Evolutionary conservation across 1,140 invertebrate species (phyloP), one percentile per base, ranked within the genome.

Genomic region (Portunus trituberculatus): DNA sequence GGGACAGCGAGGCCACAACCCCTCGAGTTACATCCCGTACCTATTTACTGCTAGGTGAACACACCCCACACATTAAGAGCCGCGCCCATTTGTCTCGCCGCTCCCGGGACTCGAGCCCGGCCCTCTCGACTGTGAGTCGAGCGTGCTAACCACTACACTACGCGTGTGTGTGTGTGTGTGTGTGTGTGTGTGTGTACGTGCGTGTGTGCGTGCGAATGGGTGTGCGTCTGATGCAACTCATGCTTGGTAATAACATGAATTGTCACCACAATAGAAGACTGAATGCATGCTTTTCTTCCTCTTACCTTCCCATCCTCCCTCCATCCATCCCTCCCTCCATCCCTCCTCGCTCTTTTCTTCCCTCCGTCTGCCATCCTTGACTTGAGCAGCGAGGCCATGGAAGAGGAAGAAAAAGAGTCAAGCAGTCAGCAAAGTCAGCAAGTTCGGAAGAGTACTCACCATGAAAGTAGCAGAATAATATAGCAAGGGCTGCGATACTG

Each of bases 131-230:
- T n/a, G n/a, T n/a, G n/a, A n/a, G n/a, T n/a, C n/a, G n/a, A 14
- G 67, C 10, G 28, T 87, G 28, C 31, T 87, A 87, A 25, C 29
- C 7, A 8, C 39, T 32, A 14, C 28, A 4, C 7, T 89, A 32
- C 45, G 45, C 45, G 45, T 46, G 31, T n/a, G 45, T 89, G 45
- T 89, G 88, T 89, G 88, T 89, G 45, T 46, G 45, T 89, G 45
- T 89, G 88, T 59, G 52, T 59, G 52, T 59, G 52, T 20, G 52
- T 59, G 52, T 59, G 52, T 59, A 10, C n/a, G 83, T 86, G 83
- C n/a, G 83, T 86, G 32, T 86, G 83, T 28, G 32, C n/a, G 83
- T 28, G 83, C 20, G 31, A 4, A 20, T 86, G 83, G 4, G 32
- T 86, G 83, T 86, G 83, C 28, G 83, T 32, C 6, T 84, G 83